These are phyloP conservation scores for Hyposoter didymator DNA, from an alignment of 2,888 invertebrate genomes.

Conservation along the genomic window DNA sequence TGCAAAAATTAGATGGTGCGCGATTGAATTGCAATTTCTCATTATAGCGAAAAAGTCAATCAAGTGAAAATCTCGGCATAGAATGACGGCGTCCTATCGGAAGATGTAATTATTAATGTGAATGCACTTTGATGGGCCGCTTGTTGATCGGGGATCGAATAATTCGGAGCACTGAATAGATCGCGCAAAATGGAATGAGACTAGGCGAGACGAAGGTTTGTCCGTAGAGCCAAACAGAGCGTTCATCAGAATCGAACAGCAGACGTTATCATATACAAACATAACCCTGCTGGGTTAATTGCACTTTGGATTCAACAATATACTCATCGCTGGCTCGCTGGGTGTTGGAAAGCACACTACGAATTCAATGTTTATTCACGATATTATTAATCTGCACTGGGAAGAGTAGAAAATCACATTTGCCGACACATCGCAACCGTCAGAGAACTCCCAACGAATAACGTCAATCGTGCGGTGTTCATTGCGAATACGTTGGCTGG, in stretches of 20 bases:
- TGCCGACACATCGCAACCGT: neutral
- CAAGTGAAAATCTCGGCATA: conserved; percentile 43
- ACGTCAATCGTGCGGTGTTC: neutral
- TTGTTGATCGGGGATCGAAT: conserved; percentile 77
- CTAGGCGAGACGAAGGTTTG: conserved; percentile 1
- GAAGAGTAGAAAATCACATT: conserved; percentile 28
- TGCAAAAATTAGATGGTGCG: neutral
- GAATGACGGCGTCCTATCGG: conserved; percentile 34
- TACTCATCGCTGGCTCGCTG: conserved; percentile 74
- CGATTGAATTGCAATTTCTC: conserved; percentile 12
- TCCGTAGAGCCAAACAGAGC: conserved; percentile 1
- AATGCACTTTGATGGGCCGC: conserved; percentile 78
- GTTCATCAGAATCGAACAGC: conserved; percentile 4
- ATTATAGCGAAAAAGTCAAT: conserved; percentile 22
- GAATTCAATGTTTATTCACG: conserved; percentile 69
- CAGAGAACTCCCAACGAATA: conserved; percentile 16
- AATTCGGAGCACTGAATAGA: conserved; percentile 48
- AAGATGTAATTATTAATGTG: conserved; percentile 80
- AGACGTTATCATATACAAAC: conserved; percentile 5
- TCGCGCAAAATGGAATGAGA: conserved; percentile 20
- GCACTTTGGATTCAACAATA: conserved; percentile 79
- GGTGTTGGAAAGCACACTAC: conserved; percentile 8
- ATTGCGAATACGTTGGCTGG: neutral
- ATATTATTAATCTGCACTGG: conserved; percentile 73
- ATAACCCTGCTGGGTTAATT: conserved; percentile 75